Conservation (phyloP, 2,888 invertebrate genomes). For the Auanema freiburgensis region DNA sequence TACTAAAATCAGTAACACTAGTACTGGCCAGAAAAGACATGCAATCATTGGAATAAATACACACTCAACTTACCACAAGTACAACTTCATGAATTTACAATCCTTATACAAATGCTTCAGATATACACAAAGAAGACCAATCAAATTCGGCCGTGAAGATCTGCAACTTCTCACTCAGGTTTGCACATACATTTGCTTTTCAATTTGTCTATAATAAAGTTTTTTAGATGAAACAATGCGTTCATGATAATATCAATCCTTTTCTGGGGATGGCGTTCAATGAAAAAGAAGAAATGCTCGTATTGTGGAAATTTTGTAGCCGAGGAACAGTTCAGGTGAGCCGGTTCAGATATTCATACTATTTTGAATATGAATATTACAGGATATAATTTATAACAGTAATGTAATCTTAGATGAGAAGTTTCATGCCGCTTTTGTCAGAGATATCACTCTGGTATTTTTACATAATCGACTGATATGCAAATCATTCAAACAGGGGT, state of each 20-base stretch:
- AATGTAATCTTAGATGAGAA: constrained; percentile 93
- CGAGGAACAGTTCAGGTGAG: constrained; percentile 54
- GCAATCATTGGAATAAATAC: constrained; percentile 60
- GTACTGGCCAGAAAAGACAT: constrained; percentile 54
- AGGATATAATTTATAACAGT: constrained; percentile 96
- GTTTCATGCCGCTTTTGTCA: constrained; percentile 93
- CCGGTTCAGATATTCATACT: no score
- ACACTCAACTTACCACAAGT: constrained; percentile 56
- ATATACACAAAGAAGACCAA: constrained; percentile 59
- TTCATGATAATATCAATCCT: constrained; percentile 94
- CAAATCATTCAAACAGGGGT: constrained; percentile 34
- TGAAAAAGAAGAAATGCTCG: constrained; percentile 61
- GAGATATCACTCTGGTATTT: constrained; percentile 80
- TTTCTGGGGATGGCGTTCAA: constrained; percentile 77
- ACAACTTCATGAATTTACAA: constrained; percentile 6
- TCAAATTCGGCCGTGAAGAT: constrained; percentile 50
- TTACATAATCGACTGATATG: neutral
- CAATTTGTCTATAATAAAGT: neutral
- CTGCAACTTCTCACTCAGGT: constrained; percentile 47
- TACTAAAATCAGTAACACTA: constrained; percentile 58
- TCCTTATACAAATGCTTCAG: no score
- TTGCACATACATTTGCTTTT: neutral
- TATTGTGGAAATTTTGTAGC: constrained; percentile 62
- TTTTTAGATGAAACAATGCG: constrained; percentile 79
- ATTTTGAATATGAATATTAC: constrained; percentile 5